Conservation (phyloP, 2,113 vertebrate genomes). For the Brachypteracias leptosomus region DNA sequence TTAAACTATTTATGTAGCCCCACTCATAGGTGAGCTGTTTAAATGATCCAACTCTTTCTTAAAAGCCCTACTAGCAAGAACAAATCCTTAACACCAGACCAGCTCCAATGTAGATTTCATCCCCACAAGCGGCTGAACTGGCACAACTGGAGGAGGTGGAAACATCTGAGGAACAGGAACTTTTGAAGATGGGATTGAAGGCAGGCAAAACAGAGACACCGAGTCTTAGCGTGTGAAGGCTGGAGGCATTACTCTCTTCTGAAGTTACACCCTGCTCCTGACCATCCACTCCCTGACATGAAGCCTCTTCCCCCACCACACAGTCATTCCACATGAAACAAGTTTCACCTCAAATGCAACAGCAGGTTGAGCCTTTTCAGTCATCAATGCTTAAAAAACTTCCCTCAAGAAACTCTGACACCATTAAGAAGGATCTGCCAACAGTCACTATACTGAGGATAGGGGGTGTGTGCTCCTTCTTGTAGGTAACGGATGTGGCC, state of each 20-base stretch:
- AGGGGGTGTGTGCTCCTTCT: neutral
- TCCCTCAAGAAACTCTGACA: neutral
- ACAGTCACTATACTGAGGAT: neutral
- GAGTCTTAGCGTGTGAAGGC: neutral
- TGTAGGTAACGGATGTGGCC: neutral
- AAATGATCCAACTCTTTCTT: neutral
- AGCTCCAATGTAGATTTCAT: neutral
- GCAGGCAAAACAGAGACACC: neutral
- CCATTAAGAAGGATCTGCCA: neutral
- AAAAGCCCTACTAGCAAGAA: neutral
- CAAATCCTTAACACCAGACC: neutral
- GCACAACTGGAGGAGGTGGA: conserved; percentile 45
- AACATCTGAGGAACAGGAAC: conserved; percentile 42
- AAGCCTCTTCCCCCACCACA: neutral
- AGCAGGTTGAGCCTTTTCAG: neutral
- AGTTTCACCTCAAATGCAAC: neutral
- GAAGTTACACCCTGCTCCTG: neutral
- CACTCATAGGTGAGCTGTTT: neutral
- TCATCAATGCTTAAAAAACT: neutral
- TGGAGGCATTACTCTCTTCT: neutral
- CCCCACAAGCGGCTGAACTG: neutral
- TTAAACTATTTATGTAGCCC: conserved; percentile 10
- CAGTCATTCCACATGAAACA: neutral
- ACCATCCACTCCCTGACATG: neutral
- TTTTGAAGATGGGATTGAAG: conserved; percentile 29